Percentiles rank a stretch among this genome's conserved stretches.
phyloP scores from a whole-genome alignment of 2,797 vertebrate genomes.

The Gymnopithys bicolor region DNA sequence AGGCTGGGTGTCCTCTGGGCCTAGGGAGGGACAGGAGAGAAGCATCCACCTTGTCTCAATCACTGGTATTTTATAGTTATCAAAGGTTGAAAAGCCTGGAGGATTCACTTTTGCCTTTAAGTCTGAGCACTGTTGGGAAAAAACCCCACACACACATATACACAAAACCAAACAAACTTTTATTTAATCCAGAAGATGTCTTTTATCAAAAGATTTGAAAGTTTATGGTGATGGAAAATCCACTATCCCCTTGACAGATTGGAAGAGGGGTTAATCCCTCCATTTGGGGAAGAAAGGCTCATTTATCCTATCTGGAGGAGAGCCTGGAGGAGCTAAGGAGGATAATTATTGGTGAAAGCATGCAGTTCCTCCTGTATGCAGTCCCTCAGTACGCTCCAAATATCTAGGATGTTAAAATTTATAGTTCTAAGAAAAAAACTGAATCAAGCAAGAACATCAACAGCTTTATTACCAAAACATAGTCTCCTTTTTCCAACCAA shows the following conservation, averaged over 20 bases:
- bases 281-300: fast-evolving
- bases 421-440: not conserved
- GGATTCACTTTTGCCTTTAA: not conserved
- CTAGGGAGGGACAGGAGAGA: not conserved
- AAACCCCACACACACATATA: not conserved
- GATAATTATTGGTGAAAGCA: not conserved
- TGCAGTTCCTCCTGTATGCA: not conserved
- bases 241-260: not conserved
- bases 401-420: not conserved
- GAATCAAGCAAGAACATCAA: not conserved
- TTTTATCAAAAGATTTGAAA: not conserved
- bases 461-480: not conserved
- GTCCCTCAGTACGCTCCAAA: not conserved
- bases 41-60: not conserved
- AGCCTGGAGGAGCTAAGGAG: not conserved
- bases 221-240: not conserved
- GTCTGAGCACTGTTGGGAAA: not conserved
- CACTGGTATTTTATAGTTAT: not conserved
- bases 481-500: not conserved
- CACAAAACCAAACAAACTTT: not conserved
- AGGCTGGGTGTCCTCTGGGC: not conserved
- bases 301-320: not conserved
- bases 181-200: not conserved
- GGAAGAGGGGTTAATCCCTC: not conserved
- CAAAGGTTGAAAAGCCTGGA: not conserved